Base-by-base conservation (phyloP, 2,113 vertebrate species). In the Chamaea fasciata region DNA sequence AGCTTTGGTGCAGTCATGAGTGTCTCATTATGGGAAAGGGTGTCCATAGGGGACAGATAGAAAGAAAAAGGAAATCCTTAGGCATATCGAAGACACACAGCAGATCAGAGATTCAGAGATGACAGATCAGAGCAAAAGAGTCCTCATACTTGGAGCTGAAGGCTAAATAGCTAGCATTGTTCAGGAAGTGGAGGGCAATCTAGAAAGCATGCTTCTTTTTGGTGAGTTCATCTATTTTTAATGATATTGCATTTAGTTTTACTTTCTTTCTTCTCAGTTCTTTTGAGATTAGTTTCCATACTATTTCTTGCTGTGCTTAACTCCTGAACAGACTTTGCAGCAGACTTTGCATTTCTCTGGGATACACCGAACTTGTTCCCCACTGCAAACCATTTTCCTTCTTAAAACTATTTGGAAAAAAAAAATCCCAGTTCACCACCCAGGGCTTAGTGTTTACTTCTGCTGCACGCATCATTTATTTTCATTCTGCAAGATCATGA, bases 401-500 rank as follows among this genome's bases (percentile, higher is more conserved):
- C 68, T 93, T 92, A 83, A 87, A 84, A 85, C 50, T 81, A 41
- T 92, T 92, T 62, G 83, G 83, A 69, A 91, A 87, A 87, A 87
- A 94, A 88, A 83, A 44, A 13, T 95, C 77, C 84, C 71, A 94
- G 57, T 86, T 94, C 84, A 82, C 94, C 96, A 95, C 92, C 92
- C 93, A 94, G 89, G 73, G 94, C 62, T 96, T 89, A 95, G 69
- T 96, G 95, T 96, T 96, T 97, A 96, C 90, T 97, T 92, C 90
- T 95, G 83, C 91, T 87, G 92, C 90, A 95, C 21, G 77, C 96
- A 95, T 96, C 95, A 95, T 97, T 97, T 97, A 91, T 97, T 97
- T 97, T 96, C 91, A 90, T 97, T 97, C 95, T 95, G 90, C 92
- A 94, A 80, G 94, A 95, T 92, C 95, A 96, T 85, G 91, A 96